Conservation (phyloP, 2,797 vertebrate genomes). For the Lagodon rhomboides region DNA sequence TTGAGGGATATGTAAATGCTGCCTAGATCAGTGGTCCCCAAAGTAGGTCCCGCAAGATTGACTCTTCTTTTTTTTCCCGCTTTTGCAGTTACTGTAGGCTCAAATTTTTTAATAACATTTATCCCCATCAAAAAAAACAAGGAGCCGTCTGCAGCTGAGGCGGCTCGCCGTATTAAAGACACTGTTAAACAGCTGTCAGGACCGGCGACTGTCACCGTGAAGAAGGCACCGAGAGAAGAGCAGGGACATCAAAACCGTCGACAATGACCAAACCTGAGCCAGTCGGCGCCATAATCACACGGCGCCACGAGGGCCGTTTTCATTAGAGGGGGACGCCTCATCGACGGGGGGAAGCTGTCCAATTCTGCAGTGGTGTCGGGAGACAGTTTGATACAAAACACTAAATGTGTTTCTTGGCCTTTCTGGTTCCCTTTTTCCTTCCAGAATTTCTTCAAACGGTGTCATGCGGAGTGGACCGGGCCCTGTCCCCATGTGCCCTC, state of each 20-base stretch:
- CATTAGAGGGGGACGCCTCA: not conserved
- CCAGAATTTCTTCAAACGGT: too few relatives aligned
- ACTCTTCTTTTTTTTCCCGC: not conserved
- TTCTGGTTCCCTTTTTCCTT: too few relatives aligned
- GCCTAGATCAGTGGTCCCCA: slow-evolving; percentile 32
- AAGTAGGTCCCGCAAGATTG: slow-evolving; percentile 32
- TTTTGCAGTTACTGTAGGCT: not conserved
- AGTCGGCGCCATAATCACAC: not conserved
- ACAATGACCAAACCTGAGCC: not conserved
- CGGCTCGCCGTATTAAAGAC: not conserved
- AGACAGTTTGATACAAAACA: not conserved
- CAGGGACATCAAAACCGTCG: not conserved
- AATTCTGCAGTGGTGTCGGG: not conserved
- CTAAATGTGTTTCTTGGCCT: too few relatives aligned
- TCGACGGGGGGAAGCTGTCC: not conserved
- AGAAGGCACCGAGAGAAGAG: not conserved
- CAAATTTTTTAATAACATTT: slow-evolving; percentile 7
- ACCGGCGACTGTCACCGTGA: not conserved
- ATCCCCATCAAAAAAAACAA: not conserved
- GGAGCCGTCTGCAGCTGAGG: not conserved
- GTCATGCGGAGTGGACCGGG: too few relatives aligned
- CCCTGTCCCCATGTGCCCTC: too few relatives aligned
- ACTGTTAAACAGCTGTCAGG: not conserved
- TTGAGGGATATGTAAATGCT: slow-evolving; percentile 39
- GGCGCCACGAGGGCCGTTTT: not conserved